phyloP scores from a whole-genome alignment of 2,113 vertebrate genomes.

The Pygoscelis antarcticus region DNA sequence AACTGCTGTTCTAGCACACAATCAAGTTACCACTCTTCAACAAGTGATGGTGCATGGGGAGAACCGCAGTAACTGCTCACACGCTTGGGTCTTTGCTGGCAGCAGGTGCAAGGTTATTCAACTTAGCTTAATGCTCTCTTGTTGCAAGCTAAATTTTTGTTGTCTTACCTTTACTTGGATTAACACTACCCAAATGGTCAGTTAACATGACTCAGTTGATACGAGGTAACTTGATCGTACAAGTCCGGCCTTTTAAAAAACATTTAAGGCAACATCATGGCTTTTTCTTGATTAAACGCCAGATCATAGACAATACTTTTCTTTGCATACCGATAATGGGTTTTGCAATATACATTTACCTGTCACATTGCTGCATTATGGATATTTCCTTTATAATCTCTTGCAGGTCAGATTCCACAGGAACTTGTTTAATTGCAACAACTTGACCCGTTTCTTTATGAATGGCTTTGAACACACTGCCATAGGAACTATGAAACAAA shows the following conservation, averaged over 20 bases:
- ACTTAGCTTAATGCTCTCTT: background rate
- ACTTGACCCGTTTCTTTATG: constrained; percentile 94
- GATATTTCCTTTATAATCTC: constrained; percentile 98
- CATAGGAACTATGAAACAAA: constrained; percentile 84
- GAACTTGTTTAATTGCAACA: constrained; percentile 96
- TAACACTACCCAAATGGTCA: constrained; percentile 1
- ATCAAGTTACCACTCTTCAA: background rate
- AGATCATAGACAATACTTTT: background rate
- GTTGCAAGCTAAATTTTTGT: background rate
- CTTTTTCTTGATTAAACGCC: background rate
- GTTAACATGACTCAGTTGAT: background rate
- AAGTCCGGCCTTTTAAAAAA: constrained; percentile 49
- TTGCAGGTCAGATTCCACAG: constrained; percentile 95
- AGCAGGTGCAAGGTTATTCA: background rate
- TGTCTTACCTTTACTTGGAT: constrained; percentile 23
- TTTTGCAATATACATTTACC: constrained; percentile 69
- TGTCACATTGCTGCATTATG: constrained; percentile 97
- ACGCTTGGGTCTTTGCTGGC: background rate
- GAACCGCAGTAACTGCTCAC: background rate
- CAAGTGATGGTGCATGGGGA: rapidly evolving
- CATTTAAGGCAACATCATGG: constrained; percentile 26
- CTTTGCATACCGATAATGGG: background rate
- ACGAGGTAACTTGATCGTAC: background rate
- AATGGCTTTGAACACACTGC: constrained; percentile 93
- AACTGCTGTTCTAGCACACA: background rate